phyloP scores from a whole-genome alignment of 2,797 vertebrate genomes.

The Syndactyla subalaris region DNA sequence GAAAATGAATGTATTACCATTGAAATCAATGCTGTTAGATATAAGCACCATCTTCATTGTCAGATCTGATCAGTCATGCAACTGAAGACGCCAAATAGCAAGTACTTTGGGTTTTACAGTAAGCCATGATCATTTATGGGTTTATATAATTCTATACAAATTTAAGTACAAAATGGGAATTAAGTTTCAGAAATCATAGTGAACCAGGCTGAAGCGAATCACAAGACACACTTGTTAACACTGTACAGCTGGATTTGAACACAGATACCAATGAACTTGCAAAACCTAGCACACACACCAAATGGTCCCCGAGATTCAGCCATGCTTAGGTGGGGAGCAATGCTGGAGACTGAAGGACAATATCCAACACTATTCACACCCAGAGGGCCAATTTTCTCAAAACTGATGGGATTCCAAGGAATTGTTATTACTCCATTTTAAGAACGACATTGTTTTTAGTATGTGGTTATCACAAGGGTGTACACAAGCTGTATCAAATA shows the following conservation, averaged over 20 bases:
- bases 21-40: conserved; percentile 31
- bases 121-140: conserved; percentile 27
- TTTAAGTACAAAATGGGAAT: conserved; percentile 28
- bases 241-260: conserved; percentile 12
- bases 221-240: conserved; percentile 27
- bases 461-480: conserved; percentile 31
- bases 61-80: conserved; percentile 24
- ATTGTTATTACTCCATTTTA: conserved; percentile 6
- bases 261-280: not conserved
- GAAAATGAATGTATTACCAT: not conserved
- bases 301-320: conserved; percentile 42
- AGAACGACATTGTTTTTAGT: not conserved
- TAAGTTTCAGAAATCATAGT: conserved; percentile 2
- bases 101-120: conserved; percentile 51
- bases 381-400: not conserved
- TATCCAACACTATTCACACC: not conserved
- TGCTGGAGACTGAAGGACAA: not conserved
- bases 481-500: conserved; percentile 38
- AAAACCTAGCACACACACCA: not conserved
- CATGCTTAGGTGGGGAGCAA: not conserved
- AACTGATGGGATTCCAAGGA: not conserved
- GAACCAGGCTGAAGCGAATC: conserved; percentile 16
- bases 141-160: conserved; percentile 22
- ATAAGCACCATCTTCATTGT: conserved; percentile 43
- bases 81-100: not conserved